Percentiles rank a stretch among this genome's conserved stretches.
These are phyloP conservation scores for Solen grandis DNA, from an alignment of 1,140 invertebrate species.

Conservation along the genomic window DNA sequence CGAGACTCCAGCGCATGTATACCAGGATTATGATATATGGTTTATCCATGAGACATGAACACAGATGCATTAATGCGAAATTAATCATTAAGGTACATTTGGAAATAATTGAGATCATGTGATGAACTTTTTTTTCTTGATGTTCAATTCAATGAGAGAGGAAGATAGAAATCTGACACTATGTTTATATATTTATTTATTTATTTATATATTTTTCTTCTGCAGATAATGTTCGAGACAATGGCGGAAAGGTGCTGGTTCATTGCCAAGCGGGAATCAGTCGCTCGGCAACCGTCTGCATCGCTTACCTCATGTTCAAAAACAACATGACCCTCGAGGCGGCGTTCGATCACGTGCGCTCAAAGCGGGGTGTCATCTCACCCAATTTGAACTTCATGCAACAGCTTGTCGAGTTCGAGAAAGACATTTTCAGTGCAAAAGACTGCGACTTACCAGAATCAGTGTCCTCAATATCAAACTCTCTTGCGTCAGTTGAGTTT, in stretches of 20 bases:
- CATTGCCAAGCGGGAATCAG: conserved; percentile 98
- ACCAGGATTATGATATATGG: no score
- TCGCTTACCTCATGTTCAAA: conserved; percentile 96
- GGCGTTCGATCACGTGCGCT: conserved; percentile 93
- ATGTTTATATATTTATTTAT: no score
- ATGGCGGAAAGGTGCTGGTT: conserved; percentile 90
- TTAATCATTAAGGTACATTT: no score
- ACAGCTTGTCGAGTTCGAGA: conserved; percentile 84
- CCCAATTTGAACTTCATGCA: conserved; percentile 88
- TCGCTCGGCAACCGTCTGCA: conserved; percentile 95
- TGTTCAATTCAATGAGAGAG: no score
- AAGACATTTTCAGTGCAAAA: conserved; percentile 46
- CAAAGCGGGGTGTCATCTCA: conserved; percentile 92
- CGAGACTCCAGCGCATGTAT: no score
- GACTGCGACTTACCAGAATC: conserved; percentile 46
- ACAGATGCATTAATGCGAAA: no score
- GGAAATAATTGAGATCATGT: no score
- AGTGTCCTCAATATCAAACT: conserved; percentile 54
- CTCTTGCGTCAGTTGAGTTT: conserved; percentile 55
- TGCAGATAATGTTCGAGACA: conserved; percentile 91
- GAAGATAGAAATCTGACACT: no score
- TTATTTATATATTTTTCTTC: conserved; percentile 76
- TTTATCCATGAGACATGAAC: no score
- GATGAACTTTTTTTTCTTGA: no score
- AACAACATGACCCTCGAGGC: conserved; percentile 90